A percentile compares a stretch with the other conserved stretches of the same genome.
Conservation (phyloP, 1,140 invertebrate species). For the Bombus polaris region DNA sequence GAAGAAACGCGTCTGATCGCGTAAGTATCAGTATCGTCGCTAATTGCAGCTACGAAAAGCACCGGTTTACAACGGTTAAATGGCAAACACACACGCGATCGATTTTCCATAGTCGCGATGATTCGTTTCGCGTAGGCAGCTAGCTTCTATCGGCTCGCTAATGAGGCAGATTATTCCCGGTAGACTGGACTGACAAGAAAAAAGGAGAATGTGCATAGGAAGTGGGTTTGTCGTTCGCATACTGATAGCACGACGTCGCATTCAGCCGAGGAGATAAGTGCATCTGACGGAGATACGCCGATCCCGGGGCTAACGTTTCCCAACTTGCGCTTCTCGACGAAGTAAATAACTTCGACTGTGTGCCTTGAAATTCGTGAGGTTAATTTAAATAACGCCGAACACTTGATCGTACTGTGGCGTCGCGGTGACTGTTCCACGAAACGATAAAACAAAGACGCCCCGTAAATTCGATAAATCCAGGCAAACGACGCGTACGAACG, state of each 20-base stretch:
- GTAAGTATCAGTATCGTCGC: neutral
- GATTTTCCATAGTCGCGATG: constrained; percentile 24
- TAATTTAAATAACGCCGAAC: constrained; percentile 23
- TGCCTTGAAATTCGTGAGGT: constrained; percentile 34
- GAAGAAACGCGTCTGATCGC: neutral
- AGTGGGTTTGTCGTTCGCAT: constrained; percentile 71
- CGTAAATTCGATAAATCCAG: no score
- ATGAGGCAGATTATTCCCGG: constrained; percentile 73
- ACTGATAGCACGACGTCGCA: constrained; percentile 65
- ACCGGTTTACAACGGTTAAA: constrained; percentile 18
- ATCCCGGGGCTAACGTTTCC: constrained; percentile 58
- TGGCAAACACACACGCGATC: neutral
- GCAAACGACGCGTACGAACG: no score
- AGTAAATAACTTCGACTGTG: neutral
- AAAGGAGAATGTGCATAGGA: constrained; percentile 72
- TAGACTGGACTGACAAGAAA: constrained; percentile 62
- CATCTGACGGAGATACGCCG: constrained; percentile 64
- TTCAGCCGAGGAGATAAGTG: constrained; percentile 65
- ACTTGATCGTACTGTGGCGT: constrained; percentile 6
- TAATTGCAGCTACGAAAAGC: constrained; percentile 42
- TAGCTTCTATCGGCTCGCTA: constrained; percentile 66
- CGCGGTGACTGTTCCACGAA: neutral
- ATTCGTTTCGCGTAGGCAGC: constrained; percentile 58
- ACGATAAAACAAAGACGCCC: no score
- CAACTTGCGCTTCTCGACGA: constrained; percentile 15